These are phyloP conservation scores for Hydrozoanthus gracilis DNA, from an alignment of 92 coral and sea anemone genomes.

Conservation along the genomic window DNA sequence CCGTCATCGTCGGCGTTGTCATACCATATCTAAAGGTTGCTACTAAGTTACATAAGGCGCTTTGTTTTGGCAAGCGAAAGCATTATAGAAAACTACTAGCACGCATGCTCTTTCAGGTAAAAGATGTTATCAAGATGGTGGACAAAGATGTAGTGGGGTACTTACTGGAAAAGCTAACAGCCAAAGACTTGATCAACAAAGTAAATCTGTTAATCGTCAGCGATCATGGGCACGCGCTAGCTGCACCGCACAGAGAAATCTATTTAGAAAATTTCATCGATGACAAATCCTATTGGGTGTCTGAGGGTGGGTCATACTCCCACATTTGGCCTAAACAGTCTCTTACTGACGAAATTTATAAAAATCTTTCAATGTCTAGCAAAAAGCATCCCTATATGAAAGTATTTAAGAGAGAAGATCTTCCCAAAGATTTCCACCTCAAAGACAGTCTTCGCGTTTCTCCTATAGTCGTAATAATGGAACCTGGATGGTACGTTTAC, in stretches of 20 bases:
- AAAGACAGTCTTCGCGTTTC: conserved; percentile 71
- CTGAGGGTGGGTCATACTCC: conserved; percentile 9
- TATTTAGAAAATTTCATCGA: conserved; percentile 67
- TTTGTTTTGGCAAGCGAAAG: too few species aligned
- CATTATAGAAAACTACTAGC: too few species aligned
- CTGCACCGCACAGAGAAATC: conserved; percentile 61
- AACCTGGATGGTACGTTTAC: conserved; percentile 80
- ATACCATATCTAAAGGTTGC: too few species aligned
- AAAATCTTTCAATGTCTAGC: conserved; percentile 50
- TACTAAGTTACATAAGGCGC: too few species aligned
- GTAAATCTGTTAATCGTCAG: conserved; percentile 75
- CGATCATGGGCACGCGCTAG: conserved; percentile 85
- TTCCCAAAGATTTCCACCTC: conserved; percentile 71
- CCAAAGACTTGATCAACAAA: conserved; percentile 52
- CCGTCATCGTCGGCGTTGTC: too few species aligned
- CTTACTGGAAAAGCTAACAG: conserved; percentile 60
- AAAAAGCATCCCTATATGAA: conserved; percentile 66
- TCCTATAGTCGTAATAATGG: conserved; percentile 66
- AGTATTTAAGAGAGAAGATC: conserved; percentile 70
- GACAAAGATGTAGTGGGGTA: conserved; percentile 70
- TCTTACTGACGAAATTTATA: conserved; percentile 66
- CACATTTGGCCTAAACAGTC: conserved; percentile 25
- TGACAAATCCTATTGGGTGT: conserved; percentile 47
- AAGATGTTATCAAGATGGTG: conserved; percentile 47
- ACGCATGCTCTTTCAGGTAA: not conserved